phyloP scores from a whole-genome alignment of 2,113 vertebrate genomes.

The Vombatus ursinus region DNA sequence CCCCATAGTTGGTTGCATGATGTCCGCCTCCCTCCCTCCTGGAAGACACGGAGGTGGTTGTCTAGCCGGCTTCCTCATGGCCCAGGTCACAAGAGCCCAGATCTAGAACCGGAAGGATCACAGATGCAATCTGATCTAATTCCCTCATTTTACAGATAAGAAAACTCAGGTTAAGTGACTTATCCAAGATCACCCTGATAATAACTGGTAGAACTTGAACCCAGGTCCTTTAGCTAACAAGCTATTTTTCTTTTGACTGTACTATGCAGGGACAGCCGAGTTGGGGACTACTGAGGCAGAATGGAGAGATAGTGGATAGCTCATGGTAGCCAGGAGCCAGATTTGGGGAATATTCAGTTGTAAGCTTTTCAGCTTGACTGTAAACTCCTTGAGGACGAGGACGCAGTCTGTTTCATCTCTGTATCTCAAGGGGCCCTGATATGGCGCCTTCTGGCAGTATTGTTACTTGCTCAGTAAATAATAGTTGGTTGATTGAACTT shows the following conservation, averaged over 20 bases:
- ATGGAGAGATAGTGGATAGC: not conserved
- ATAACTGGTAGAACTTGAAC: not conserved
- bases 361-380: not conserved
- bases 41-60: not conserved
- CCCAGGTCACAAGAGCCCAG: not conserved
- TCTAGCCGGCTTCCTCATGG: not conserved
- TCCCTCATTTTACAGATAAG: not conserved
- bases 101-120: not conserved
- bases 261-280: not conserved
- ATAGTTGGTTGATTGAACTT: not conserved
- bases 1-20: rapidly evolving
- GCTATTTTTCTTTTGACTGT: not conserved
- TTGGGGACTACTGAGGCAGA: not conserved
- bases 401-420: not conserved
- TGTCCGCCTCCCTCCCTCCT: not conserved
- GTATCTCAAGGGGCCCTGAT: not conserved
- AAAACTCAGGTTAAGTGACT: not conserved
- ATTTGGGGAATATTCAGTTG: not conserved
- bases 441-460: not conserved
- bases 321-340: not conserved
- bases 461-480: not conserved
- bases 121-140: not conserved
- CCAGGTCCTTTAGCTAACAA: not conserved
- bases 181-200: not conserved
- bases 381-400: not conserved